A percentile compares a stretch with the other conserved stretches of the same genome.
Evolutionary conservation across 35 echinoderm and acorn worm species (phyloP).

Genomic region (Holothuria glaberrima): DNA sequence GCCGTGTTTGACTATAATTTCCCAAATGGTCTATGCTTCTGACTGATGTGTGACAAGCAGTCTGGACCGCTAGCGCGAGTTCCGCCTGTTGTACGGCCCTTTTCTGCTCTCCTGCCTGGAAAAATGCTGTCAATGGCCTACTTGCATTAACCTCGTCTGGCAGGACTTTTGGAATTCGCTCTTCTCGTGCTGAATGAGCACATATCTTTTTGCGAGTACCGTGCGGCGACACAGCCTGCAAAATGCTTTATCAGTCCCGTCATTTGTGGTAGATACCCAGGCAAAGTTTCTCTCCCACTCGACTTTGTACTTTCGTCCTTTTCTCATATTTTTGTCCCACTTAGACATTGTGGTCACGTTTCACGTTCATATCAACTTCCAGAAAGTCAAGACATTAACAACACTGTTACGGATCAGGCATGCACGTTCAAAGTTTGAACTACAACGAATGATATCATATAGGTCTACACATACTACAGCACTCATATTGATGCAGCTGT

Average conservation of each 20-base stretch:
- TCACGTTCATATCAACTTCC: too few relatives aligned
- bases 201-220: background rate
- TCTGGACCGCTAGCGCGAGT: background rate
- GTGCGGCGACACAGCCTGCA: background rate
- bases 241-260: background rate
- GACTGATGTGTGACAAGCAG: constrained; percentile 6
- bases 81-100: background rate
- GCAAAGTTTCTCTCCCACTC: constrained; percentile 25
- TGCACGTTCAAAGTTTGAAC: background rate
- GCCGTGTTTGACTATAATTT: constrained; percentile 12
- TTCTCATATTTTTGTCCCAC: constrained; percentile 19
- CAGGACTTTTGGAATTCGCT: too few relatives aligned
- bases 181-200: constrained; percentile 29
- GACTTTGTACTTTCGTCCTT: constrained; percentile 17
- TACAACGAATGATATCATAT: too few relatives aligned
- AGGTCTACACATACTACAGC: too few relatives aligned
- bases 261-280: background rate
- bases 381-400: background rate
- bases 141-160: background rate
- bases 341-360: too few relatives aligned
- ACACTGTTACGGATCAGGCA: too few relatives aligned
- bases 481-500: too few relatives aligned
- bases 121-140: background rate
- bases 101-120: background rate
- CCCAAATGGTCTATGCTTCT: constrained; percentile 29